phyloP scores from a whole-genome alignment of 2,888 invertebrate species.

The Clusia tigrina region DNA sequence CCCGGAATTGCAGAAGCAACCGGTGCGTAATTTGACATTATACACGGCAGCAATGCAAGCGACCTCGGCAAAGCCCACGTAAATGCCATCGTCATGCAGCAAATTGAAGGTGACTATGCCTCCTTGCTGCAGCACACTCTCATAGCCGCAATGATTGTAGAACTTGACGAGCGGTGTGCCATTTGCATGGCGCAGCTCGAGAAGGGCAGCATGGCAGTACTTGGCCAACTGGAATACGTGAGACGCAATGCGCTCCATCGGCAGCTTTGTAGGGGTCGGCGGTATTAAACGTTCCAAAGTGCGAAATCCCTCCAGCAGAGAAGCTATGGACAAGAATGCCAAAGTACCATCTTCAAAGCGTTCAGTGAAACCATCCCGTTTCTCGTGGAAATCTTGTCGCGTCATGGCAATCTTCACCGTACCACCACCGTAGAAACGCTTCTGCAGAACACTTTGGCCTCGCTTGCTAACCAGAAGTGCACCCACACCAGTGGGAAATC shows the following conservation, averaged over 20 bases:
- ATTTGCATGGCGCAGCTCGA: conserved; percentile 75
- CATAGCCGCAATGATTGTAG: conserved; percentile 78
- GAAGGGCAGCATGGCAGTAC: conserved; percentile 74
- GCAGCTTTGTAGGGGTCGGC: conserved; percentile 66
- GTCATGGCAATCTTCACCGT: conserved; percentile 87
- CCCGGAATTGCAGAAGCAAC: conserved; percentile 97
- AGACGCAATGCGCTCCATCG: conserved; percentile 71
- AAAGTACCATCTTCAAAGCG: conserved; percentile 96
- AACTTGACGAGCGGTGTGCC: conserved; percentile 73
- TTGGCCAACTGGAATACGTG: conserved; percentile 81
- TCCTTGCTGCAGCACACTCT: conserved; percentile 74
- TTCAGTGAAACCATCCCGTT: conserved; percentile 74
- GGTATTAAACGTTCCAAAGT: conserved; percentile 73
- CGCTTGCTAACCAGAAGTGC: conserved; percentile 78
- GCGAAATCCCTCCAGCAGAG: conserved; percentile 84
- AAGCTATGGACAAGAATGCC: conserved; percentile 83
- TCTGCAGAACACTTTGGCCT: conserved; percentile 59
- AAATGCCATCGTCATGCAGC: conserved; percentile 76
- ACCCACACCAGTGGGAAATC: conserved; percentile 92
- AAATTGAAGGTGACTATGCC: conserved; percentile 90
- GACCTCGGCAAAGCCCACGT: conserved; percentile 91
- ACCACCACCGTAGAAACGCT: conserved; percentile 91
- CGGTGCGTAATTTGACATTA: conserved; percentile 86
- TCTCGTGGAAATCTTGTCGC: conserved; percentile 74
- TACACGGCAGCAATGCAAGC: conserved; percentile 88